Percentiles rank a stretch among this genome's conserved stretches.
phyloP scores from a whole-genome alignment of 2,113 vertebrate genomes.

The Salvator merianae region DNA sequence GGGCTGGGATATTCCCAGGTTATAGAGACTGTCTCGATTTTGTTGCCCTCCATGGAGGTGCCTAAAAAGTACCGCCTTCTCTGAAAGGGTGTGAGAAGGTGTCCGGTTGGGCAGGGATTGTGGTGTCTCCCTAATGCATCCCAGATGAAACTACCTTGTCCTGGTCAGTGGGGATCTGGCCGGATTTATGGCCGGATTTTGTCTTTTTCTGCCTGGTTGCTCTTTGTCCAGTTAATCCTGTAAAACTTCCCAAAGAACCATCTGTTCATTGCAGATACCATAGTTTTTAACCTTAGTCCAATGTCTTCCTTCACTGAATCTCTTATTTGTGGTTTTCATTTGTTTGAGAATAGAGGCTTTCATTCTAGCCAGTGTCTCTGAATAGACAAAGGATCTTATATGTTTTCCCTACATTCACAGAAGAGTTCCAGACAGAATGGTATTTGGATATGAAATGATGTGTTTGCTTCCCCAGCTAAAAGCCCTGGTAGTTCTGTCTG shows the following conservation, averaged over 20 bases:
- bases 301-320: background rate
- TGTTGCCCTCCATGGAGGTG: no score
- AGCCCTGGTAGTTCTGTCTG: no score
- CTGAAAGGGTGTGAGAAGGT: no score
- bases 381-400: background rate
- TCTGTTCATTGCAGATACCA: background rate
- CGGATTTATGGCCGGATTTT: background rate
- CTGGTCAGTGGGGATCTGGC: no score
- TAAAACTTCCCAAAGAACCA: background rate
- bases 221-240: background rate
- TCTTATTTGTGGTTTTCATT: background rate
- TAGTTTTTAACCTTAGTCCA: background rate
- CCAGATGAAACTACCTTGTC: no score
- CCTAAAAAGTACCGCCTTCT: no score
- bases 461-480: background rate
- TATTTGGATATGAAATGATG: background rate
- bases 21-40: no score
- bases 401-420: background rate
- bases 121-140: no score
- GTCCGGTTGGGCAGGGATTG: no score
- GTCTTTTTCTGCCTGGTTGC: background rate
- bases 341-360: background rate
- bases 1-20: no score
- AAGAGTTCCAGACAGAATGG: background rate
- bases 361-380: background rate